Percentiles rank a stretch among this genome's conserved stretches.
phyloP scores from a whole-genome alignment of 2,888 invertebrate genomes.

The Phyllotreta cruciferae region DNA sequence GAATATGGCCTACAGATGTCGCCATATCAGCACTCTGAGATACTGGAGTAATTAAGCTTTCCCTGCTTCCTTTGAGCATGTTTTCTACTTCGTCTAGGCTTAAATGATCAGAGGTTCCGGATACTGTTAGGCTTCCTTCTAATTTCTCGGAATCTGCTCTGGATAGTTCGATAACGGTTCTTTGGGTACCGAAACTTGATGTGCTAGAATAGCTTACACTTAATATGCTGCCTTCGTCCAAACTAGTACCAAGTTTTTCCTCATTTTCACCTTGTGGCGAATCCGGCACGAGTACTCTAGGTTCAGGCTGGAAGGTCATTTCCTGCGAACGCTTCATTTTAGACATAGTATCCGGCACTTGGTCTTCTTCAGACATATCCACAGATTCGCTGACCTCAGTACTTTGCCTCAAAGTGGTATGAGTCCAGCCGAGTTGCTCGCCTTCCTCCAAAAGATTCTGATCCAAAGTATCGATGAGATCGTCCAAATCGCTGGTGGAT shows the following conservation, averaged over 20 bases:
- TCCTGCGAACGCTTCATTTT: constrained; percentile 89
- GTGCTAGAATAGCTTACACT: constrained; percentile 68
- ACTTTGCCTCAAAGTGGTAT: constrained; percentile 46
- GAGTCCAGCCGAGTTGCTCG: constrained; percentile 45
- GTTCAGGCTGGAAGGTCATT: constrained; percentile 83
- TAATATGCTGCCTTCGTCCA: constrained; percentile 66
- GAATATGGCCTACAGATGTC: constrained; percentile 55
- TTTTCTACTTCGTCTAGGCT: constrained; percentile 58
- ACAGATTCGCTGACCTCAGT: constrained; percentile 60
- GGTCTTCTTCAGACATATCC: constrained; percentile 66
- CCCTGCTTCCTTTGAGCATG: constrained; percentile 49
- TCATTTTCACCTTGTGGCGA: constrained; percentile 63
- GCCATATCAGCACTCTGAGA: constrained; percentile 55
- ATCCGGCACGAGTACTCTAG: constrained; percentile 59
- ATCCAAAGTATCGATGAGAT: constrained; percentile 70
- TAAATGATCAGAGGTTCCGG: constrained; percentile 60
- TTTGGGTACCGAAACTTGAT: constrained; percentile 60
- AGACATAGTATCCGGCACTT: constrained; percentile 67
- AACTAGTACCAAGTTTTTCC: constrained; percentile 64
- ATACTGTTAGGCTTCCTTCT: constrained; percentile 59
- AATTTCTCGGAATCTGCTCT: constrained; percentile 59
- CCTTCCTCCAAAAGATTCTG: constrained; percentile 61
- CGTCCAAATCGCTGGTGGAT: constrained; percentile 83
- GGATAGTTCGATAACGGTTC: constrained; percentile 61
- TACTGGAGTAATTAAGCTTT: constrained; percentile 50